Conservation (phyloP, 2,888 invertebrate species). For the Synergus laeviventris region DNA sequence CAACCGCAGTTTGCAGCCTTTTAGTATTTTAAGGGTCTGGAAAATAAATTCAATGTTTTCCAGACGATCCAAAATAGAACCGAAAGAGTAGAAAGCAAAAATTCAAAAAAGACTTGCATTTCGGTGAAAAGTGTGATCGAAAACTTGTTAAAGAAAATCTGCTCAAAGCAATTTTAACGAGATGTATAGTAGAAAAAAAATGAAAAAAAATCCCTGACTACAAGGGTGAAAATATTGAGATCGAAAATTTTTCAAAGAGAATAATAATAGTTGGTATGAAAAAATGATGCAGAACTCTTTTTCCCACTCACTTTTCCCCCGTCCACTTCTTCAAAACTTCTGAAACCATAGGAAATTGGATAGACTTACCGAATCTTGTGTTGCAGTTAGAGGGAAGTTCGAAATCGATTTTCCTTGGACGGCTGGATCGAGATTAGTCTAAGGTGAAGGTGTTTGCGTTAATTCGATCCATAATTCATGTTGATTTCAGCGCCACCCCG, state of each 20-base stretch:
- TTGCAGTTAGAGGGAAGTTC: background rate
- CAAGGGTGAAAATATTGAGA: background rate
- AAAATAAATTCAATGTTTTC: constrained; percentile 8
- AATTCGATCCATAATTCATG: constrained; percentile 69
- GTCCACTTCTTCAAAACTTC: too few relatives aligned
- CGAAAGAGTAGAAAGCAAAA: background rate
- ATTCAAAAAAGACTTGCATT: background rate
- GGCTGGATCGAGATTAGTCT: constrained; percentile 41
- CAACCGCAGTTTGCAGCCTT: constrained; percentile 18
- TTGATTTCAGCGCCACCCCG: constrained; percentile 57
- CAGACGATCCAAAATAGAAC: background rate
- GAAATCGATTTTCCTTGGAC: constrained; percentile 28
- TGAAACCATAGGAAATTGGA: background rate
- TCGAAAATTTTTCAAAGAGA: background rate
- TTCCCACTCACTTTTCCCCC: too few relatives aligned
- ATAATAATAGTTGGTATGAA: too few relatives aligned
- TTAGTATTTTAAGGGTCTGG: background rate
- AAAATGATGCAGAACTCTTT: too few relatives aligned
- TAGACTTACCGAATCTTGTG: constrained; percentile 20
- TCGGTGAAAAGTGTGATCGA: background rate
- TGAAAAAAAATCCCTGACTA: background rate
- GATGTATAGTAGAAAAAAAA: background rate
- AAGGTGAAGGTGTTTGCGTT: constrained; percentile 46
- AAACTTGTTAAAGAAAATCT: background rate
- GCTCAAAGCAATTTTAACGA: background rate